These are phyloP conservation scores for Cygnus buccinator DNA, from an alignment of 2,113 vertebrate species.

Conservation along the genomic window DNA sequence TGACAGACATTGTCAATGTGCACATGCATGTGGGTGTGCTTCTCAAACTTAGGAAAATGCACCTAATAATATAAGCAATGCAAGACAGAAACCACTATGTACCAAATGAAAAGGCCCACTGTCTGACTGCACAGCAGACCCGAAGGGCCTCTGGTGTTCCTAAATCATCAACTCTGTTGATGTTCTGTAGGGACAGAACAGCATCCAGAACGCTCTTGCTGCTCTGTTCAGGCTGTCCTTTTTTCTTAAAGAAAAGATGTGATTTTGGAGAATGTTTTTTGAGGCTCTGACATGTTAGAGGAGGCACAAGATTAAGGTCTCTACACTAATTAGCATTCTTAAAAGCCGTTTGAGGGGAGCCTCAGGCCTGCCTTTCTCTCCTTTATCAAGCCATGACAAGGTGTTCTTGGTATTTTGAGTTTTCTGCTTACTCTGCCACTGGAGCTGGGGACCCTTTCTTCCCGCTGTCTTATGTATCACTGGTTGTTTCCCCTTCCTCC, in stretches of 20 bases:
- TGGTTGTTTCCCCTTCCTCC: background rate
- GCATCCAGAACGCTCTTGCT: background rate
- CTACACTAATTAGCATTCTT: background rate
- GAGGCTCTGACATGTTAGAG: background rate
- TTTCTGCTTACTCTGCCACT: background rate
- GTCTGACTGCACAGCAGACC: background rate
- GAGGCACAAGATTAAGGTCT: background rate
- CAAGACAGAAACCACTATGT: background rate
- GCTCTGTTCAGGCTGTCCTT: background rate
- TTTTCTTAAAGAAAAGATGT: background rate
- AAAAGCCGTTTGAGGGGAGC: background rate
- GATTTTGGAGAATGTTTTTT: background rate
- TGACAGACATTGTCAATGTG: background rate
- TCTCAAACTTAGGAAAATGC: background rate
- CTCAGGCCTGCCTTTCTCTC: background rate
- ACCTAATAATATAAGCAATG: accelerated
- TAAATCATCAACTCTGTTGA: background rate
- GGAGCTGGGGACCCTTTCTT: background rate
- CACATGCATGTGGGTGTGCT: accelerated
- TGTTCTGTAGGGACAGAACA: background rate
- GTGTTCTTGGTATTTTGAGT: background rate
- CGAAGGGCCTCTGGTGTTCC: background rate
- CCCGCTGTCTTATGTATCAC: background rate
- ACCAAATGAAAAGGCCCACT: accelerated
- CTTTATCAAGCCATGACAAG: background rate